phyloP scores from a whole-genome alignment of 2,113 vertebrate genomes.

The Sphyrna mokarran region DNA sequence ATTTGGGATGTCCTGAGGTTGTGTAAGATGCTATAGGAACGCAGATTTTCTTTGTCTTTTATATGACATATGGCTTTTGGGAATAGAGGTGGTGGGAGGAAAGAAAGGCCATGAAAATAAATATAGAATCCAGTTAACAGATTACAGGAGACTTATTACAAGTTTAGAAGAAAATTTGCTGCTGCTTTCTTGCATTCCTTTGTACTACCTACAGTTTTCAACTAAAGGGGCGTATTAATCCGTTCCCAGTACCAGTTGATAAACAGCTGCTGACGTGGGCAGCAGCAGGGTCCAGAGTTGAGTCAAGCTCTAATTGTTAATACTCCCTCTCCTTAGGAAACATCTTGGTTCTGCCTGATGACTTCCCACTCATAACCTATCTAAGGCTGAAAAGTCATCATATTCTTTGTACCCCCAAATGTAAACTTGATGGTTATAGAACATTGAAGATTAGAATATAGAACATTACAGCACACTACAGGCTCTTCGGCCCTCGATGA shows the following conservation, averaged over 20 bases:
- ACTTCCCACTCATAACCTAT: not conserved
- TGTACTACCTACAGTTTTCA: slow-evolving; percentile 25
- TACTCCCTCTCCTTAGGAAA: not conserved
- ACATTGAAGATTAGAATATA: no score
- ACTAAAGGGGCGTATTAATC: not conserved
- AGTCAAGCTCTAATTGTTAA: slow-evolving; percentile 19
- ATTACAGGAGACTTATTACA: not conserved
- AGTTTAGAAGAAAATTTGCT: not conserved
- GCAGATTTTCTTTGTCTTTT: not conserved
- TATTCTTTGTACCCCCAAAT: not conserved
- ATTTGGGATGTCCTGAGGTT: not conserved
- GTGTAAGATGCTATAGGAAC: not conserved
- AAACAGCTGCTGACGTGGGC: slow-evolving; percentile 35
- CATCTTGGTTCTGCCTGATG: not conserved
- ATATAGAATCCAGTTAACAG: not conserved
- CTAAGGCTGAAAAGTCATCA: not conserved
- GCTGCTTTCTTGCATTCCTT: not conserved
- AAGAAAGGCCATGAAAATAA: not conserved
- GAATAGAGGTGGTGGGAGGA: not conserved
- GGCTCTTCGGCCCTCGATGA: no score
- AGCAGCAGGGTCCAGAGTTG: slow-evolving; percentile 7
- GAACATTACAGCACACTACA: no score
- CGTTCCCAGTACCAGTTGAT: not conserved
- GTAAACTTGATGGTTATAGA: not conserved
- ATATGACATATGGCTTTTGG: not conserved